Conservation (phyloP, 1,140 invertebrate species). For the Dreissena polymorpha region DNA sequence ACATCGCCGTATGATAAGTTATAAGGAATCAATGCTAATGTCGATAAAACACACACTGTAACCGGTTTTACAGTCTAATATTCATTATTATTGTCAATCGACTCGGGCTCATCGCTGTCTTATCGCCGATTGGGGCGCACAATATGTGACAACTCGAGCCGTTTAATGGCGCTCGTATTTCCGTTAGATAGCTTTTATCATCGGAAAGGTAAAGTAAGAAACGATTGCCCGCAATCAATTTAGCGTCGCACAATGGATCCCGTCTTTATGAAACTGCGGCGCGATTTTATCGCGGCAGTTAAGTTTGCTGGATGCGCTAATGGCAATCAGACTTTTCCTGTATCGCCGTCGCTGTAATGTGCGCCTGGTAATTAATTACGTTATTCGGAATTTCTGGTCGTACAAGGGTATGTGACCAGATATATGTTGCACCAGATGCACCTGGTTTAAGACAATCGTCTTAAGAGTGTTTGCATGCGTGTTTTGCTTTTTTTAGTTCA, state of each 20-base stretch:
- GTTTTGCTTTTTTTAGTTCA: too few species aligned
- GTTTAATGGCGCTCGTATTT: slow-evolving; percentile 44
- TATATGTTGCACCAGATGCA: too few species aligned
- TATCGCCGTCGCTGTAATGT: too few species aligned
- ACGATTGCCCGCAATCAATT: slow-evolving; percentile 49
- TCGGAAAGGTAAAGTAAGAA: slow-evolving; percentile 48
- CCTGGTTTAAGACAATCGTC: too few species aligned
- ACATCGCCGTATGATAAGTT: too few species aligned
- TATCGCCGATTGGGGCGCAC: slow-evolving; percentile 40
- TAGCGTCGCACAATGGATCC: slow-evolving; percentile 31
- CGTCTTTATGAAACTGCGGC: slow-evolving; percentile 7
- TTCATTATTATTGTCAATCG: not conserved
- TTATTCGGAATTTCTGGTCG: too few species aligned
- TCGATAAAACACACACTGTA: too few species aligned
- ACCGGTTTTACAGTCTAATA: slow-evolving; percentile 37
- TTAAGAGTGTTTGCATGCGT: too few species aligned
- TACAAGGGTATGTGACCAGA: too few species aligned
- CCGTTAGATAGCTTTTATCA: slow-evolving; percentile 50
- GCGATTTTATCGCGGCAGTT: slow-evolving; percentile 31
- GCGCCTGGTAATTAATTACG: too few species aligned
- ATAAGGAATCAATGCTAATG: too few species aligned
- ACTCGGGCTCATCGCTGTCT: slow-evolving; percentile 26
- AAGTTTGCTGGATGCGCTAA: not conserved
- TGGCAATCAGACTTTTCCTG: not conserved
- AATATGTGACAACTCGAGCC: slow-evolving; percentile 47